These are phyloP conservation scores for Diabrotica balteata DNA, from an alignment of 2,888 invertebrate genomes.

Conservation along the genomic window DNA sequence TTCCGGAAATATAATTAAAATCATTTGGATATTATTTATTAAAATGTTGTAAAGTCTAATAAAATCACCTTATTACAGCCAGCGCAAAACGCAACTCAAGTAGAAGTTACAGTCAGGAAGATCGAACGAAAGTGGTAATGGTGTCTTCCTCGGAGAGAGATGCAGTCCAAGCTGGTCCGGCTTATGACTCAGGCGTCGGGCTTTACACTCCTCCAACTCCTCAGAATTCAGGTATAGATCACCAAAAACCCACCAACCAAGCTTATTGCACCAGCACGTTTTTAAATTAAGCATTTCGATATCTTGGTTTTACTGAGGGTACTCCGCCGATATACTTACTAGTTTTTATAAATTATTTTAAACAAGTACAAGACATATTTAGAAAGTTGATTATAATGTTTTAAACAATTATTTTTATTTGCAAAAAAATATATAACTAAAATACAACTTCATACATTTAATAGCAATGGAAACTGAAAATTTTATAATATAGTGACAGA, in stretches of 20 bases:
- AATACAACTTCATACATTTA: too few species aligned
- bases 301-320: slow-evolving; percentile 10
- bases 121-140: slow-evolving; percentile 57
- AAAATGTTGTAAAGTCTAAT: slow-evolving; percentile 7
- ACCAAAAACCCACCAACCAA: slow-evolving; percentile 27
- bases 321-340: slow-evolving; percentile 9
- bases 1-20: too few species aligned
- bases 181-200: slow-evolving; percentile 59
- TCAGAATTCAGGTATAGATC: slow-evolving; percentile 58
- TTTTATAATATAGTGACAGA: too few species aligned
- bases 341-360: background rate
- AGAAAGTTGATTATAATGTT: too few species aligned
- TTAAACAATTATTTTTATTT: too few species aligned
- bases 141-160: slow-evolving; percentile 58
- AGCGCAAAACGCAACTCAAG: slow-evolving; percentile 57
- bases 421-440: too few species aligned
- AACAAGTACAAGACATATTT: too few species aligned
- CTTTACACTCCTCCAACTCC: slow-evolving; percentile 61
- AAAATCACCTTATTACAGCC: slow-evolving; percentile 53
- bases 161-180: slow-evolving; percentile 49
- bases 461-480: too few species aligned
- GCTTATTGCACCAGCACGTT: slow-evolving; percentile 39
- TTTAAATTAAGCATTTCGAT: slow-evolving; percentile 27
- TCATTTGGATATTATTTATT: too few species aligned
- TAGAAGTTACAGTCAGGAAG: slow-evolving; percentile 55